phyloP scores from a whole-genome alignment of 1,140 invertebrate genomes.

The Drosophila baimaii region DNA sequence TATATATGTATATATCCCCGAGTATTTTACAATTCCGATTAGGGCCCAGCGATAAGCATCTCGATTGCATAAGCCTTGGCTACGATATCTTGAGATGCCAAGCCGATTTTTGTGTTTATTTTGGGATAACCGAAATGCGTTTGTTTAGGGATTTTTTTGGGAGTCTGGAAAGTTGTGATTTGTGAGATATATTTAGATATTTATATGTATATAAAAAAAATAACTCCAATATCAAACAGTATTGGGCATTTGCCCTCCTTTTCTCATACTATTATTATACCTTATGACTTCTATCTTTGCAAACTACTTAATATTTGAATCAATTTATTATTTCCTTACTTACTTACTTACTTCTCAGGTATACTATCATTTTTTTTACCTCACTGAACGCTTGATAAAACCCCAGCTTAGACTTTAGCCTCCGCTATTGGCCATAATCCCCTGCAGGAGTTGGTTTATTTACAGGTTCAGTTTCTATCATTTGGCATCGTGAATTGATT shows the following conservation, averaged over 20 bases:
- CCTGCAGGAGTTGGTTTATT: constrained; percentile 26
- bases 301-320: no score
- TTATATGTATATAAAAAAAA: no score
- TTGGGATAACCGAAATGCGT: constrained; percentile 18
- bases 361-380: no score
- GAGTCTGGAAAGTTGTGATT: background rate
- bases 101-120: constrained; percentile 3
- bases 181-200: no score
- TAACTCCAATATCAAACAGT: no score
- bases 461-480: constrained; percentile 64
- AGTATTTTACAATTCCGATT: constrained; percentile 43
- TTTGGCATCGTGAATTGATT: constrained; percentile 46
- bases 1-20: constrained; percentile 4
- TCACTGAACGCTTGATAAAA: no score
- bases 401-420: background rate
- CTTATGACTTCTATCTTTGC: no score
- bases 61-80: constrained; percentile 29
- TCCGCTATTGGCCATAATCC: background rate
- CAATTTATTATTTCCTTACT: no score
- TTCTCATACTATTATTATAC: no score
- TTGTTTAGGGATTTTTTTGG: background rate
- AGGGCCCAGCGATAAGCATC: constrained; percentile 31
- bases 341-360: no score
- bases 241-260: no score
- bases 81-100: constrained; percentile 1